Conservation (phyloP, 2,797 vertebrate genomes). For the Erethizon dorsatum region DNA sequence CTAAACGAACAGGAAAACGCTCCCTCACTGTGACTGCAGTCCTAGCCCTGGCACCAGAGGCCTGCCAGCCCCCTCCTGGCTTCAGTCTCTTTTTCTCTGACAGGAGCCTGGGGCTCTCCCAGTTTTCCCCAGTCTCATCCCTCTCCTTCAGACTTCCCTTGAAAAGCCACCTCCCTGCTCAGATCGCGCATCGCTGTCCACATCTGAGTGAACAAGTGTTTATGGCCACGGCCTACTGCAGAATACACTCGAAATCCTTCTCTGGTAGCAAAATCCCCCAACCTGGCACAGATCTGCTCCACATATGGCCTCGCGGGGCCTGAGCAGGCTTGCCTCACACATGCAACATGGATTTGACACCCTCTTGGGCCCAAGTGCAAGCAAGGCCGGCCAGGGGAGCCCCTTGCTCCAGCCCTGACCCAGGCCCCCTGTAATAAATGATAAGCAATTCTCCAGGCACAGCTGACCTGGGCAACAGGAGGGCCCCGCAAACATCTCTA, state of each 20-base stretch:
- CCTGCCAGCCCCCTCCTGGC: background rate
- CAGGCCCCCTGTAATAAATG: background rate
- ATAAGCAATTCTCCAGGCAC: background rate
- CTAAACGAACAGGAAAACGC: slow-evolving; percentile 10
- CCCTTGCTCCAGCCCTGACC: background rate
- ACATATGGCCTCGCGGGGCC: background rate
- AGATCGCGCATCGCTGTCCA: background rate
- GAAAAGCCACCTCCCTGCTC: background rate
- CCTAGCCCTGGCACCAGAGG: background rate
- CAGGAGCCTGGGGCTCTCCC: background rate
- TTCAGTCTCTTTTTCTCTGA: background rate
- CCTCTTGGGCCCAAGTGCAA: background rate
- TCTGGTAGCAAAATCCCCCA: background rate
- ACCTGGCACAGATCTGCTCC: background rate
- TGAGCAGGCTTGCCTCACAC: background rate
- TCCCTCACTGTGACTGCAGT: background rate
- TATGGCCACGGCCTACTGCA: background rate
- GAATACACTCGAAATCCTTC: background rate
- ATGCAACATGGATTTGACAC: background rate
- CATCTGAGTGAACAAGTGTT: background rate
- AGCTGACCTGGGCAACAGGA: background rate
- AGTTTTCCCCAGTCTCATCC: background rate
- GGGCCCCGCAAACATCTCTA: background rate
- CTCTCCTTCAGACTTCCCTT: background rate
- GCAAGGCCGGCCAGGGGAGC: background rate